Base-by-base conservation (phyloP, 2,888 invertebrate genomes). In the Choristoneura rosaceana region DNA sequence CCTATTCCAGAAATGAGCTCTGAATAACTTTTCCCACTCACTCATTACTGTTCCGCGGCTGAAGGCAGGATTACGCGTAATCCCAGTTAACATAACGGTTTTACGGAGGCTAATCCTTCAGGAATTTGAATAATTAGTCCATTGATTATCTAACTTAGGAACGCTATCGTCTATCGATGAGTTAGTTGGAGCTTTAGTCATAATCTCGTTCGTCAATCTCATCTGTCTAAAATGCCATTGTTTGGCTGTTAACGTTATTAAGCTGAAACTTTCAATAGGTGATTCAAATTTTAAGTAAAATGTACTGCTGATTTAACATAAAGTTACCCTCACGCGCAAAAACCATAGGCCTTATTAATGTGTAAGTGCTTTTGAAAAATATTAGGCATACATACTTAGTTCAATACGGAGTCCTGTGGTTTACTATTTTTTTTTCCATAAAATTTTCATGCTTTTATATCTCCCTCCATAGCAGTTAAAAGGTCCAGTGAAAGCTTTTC, bases 41-140 rank as follows among this genome's bases (percentile, higher is more conserved):
- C 50, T 69, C 62, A 59, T 73, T 69, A 71, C 68, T 60, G 65
- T 64, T 52, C 58, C 62, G 52, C 33, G 55, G 58, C 64, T 52
- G 74, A 45, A 70, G 70, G 69, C 65, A 68, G 76, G 77, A 78
- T 78, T 78, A 78, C 67, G 59, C 55, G 59, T 79, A 76, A 79
- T 74, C 78, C 75, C 68, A 62, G 76, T 76, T 76, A 76, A 75
- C 75, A 77, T 77, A 76, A 77, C 75, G 71, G 76, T 71, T 75
- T 76, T 74, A 67, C 65, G 25, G 55, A 64, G 12, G 62, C 25
- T 77, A 75, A 75, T 74, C 75, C 61, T 74, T 73, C 69, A 69
- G 70, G 65, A 69, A 63, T 45, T 58, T 69, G 70, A 74, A 60
- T 64, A 60, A 64, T 41, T 43, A 59, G 41, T 17, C 25, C 50